A percentile compares a stretch with the other conserved stretches of the same genome.
These are phyloP conservation scores for Corythucha ciliata DNA, from an alignment of 2,888 invertebrate species.

Conservation along the genomic window DNA sequence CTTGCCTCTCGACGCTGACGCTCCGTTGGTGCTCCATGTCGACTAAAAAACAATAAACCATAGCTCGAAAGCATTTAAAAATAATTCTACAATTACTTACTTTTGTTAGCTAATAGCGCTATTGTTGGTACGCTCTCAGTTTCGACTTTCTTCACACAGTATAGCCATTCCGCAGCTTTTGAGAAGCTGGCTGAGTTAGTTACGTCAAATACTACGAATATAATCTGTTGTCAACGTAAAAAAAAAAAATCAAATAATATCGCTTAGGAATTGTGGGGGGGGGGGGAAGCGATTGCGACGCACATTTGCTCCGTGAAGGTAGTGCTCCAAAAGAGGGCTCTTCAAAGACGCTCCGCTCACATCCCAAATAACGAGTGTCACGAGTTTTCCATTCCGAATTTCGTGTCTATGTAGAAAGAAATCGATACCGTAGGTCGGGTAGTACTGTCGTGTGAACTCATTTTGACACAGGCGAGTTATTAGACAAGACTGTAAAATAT, in stretches of 20 bases:
- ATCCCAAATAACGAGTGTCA: conserved; percentile 72
- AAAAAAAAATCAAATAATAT: neutral
- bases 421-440: conserved; percentile 61
- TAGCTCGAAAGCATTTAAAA: neutral
- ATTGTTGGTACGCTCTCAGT: conserved; percentile 44
- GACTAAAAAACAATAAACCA: conserved; percentile 38
- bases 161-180: conserved; percentile 61
- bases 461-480: conserved; percentile 57
- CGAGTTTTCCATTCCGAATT: conserved; percentile 49
- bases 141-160: conserved; percentile 37
- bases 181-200: conserved; percentile 73
- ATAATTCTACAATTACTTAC: conserved; percentile 39
- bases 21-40: conserved; percentile 65
- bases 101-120: conserved; percentile 60
- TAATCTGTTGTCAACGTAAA: conserved; percentile 48
- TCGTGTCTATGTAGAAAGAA: conserved; percentile 58
- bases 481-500: conserved; percentile 49
- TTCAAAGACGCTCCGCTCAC: conserved; percentile 68
- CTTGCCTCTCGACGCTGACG: conserved; percentile 54
- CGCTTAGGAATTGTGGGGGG: neutral
- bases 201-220: conserved; percentile 74
- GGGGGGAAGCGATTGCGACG: conserved; percentile 37
- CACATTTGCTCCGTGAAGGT: conserved; percentile 60
- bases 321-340: conserved; percentile 69
- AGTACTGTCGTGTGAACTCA: conserved; percentile 51